A percentile compares a stretch with the other conserved stretches of the same genome.
Evolutionary conservation across 2,888 invertebrate genomes (phyloP).

Genomic region (Panopea generosa): DNA sequence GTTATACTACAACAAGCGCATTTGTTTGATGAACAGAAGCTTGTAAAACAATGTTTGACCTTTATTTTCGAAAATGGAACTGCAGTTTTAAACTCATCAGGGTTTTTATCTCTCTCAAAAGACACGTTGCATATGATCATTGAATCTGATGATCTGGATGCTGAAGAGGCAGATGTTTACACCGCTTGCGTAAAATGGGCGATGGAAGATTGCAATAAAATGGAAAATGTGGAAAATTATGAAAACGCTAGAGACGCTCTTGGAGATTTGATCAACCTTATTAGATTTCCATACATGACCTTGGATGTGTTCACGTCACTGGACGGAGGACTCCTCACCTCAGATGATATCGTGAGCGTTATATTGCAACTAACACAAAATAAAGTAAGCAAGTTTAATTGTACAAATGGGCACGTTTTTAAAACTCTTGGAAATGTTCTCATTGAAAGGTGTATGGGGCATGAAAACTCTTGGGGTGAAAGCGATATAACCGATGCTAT

Average conservation of each 20-base stretch:
- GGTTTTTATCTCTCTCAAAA: conserved; percentile 88
- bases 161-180: conserved; percentile 84
- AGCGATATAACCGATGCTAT: too few species aligned
- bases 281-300: conserved; percentile 66
- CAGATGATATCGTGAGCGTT: too few species aligned
- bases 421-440: too few species aligned
- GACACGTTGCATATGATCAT: conserved; percentile 89
- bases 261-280: conserved; percentile 57
- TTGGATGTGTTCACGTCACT: conserved; percentile 13
- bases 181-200: conserved; percentile 62
- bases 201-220: conserved; percentile 51
- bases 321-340: conserved; percentile 5
- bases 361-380: too few species aligned
- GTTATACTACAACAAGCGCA: conserved; percentile 66
- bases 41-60: conserved; percentile 86
- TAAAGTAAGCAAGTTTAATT: too few species aligned
- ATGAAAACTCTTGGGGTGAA: too few species aligned
- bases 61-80: conserved; percentile 15
- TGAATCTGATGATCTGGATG: conserved; percentile 89
- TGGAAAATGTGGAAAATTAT: conserved; percentile 24
- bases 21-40: conserved; percentile 82
- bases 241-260: conserved; percentile 49
- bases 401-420: too few species aligned
- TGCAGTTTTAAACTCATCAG: conserved; percentile 81
- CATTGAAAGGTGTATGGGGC: too few species aligned